Evolutionary conservation across 2,113 vertebrate species (phyloP), one percentile per base, ranked within the genome.

Genomic region (Jacana jacana): DNA sequence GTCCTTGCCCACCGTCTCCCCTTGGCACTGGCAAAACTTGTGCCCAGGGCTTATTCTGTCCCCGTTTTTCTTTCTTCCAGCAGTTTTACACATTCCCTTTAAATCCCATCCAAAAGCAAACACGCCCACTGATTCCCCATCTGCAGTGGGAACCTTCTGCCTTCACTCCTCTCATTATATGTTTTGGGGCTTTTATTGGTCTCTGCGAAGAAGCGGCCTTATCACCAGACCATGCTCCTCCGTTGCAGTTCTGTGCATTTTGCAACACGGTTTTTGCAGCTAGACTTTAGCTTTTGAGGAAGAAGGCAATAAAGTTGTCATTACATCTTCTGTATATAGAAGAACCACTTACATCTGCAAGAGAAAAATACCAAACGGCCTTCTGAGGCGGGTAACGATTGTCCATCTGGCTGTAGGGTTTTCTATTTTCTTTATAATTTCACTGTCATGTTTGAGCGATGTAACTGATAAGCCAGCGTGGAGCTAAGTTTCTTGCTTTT

Each of bases 401-500:
- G 81, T 79, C 96, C 83, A 93, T 17, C 48, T 58, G 55, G 27
- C 71, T 92, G 61, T 52, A 83, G 81, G 84, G 83, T 72, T 92
- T 95, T 81, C 57, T 81, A 12, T 95, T 91, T 95, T 94, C 78
- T 95, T 87, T 89, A 68, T 71, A 40, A 95, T 95, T 92, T 95
- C 93, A 46, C 64, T 93, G 71, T 93, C 79, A 48, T 60, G 70
- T 73, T 61, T 83, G 86, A 96, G 85, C 92, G 49, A 63, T 91
- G 65, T 24, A 95, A 76, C n/a, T 89, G 84, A 90, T 94, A 61
- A 76, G 37, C n/a, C 39, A 75, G 23, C 27, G 68, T 73, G 95
- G 69, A 90, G 40, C 86, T 66, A 72, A 71, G 70, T 51, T 83
- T 85, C 69, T 54, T 91, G 66, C 91, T 94, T 95, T 88, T 85